Evolutionary conservation across 2,113 vertebrate species (phyloP).

Genomic region (Nyctereutes procyonoides): DNA sequence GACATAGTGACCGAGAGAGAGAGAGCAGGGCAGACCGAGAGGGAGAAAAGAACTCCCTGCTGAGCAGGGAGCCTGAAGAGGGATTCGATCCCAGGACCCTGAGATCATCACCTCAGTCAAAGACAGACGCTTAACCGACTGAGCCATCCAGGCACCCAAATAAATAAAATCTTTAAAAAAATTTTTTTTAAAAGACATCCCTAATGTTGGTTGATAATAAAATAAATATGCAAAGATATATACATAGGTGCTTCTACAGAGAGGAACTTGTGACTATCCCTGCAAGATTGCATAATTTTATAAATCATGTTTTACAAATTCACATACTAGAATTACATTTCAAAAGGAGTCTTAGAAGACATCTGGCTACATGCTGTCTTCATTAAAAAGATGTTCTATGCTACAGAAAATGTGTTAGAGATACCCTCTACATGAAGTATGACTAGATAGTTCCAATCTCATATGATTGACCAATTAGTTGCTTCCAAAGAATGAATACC

Average conservation of each 20-base stretch:
- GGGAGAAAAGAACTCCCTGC: too few species aligned
- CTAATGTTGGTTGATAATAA: not conserved
- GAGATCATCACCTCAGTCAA: too few species aligned
- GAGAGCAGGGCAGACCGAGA: too few species aligned
- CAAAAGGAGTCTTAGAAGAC: not conserved
- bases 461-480: not conserved
- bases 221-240: rapidly evolving
- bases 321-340: not conserved
- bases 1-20: too few species aligned
- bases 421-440: not conserved
- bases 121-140: too few species aligned
- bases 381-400: not conserved
- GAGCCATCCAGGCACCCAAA: not conserved
- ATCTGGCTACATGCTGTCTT: not conserved
- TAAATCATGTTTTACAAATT: slow-evolving; percentile 17
- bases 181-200: not conserved
- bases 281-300: not conserved
- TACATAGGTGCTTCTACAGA: not conserved
- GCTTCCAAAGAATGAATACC: slow-evolving; percentile 23
- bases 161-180: not conserved
- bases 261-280: not conserved
- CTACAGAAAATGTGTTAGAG: not conserved
- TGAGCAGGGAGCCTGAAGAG: too few species aligned
- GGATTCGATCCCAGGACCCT: too few species aligned
- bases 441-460: slow-evolving; percentile 49